Evolutionary conservation across 2,888 invertebrate genomes (phyloP), one percentile per base, ranked within the genome.

Genomic region (Limenitis camilla): DNA sequence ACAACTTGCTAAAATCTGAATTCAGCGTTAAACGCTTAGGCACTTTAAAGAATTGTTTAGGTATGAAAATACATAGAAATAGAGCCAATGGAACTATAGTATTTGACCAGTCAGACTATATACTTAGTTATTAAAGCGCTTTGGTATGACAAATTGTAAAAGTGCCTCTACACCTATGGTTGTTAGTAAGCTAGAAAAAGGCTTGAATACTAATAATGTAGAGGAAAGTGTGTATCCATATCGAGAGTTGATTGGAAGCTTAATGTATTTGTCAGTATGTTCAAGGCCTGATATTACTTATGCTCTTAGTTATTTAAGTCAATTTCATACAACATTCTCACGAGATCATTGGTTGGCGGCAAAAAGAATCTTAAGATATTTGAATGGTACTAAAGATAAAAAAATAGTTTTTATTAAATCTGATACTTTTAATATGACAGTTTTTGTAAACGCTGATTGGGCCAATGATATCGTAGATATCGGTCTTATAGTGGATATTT

Each of bases 191-290:
- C 31, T 11, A 19, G 33, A 33, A 33, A 51, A 45, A 38, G 36
- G 31, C 29, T 27, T 47, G 43, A 45, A 44, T 31, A 32, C 41
- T 36, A n/a, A n/a, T n/a, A n/a, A n/a, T n/a, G 19, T 40, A 28
- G 30, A 49, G 27, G 38, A 40, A 19, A 29, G 32, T 30, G 6
- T 40, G 19, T 40, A 40, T 40, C 19, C 19, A 7, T 55, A 49
- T 49, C 43, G 45, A 42, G 38, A 46, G 19, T 36, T 57, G 7
- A 39, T 60, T 33, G 56, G 58, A 6, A 46, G 47, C n/a, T 38
- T 59, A 7, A 62, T 62, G 60, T 63, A 61, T 46, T 51, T 63
- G 19, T 43, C 56, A 31, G 53, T 59, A 7, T 40, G 48, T 10
- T 56, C 63, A 5, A 41, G 60, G 33, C 61, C 57, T 28, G 57